A percentile compares a stretch with the other conserved stretches of the same genome.
phyloP scores from a whole-genome alignment of 64 coral and sea anemone species.

The Acropora tenuis region DNA sequence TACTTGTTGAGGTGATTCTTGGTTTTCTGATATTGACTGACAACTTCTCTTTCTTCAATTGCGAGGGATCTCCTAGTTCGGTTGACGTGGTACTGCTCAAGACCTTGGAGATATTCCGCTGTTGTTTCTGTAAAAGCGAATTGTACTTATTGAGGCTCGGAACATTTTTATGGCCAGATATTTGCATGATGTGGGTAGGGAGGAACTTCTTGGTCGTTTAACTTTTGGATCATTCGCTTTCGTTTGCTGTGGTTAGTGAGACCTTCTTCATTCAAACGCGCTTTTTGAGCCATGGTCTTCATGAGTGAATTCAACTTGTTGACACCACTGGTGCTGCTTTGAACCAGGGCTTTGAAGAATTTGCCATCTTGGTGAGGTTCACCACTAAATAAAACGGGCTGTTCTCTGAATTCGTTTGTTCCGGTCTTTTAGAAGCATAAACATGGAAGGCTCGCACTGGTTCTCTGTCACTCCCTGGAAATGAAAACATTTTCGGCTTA shows the following conservation, averaged over 20 bases:
- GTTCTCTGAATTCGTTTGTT: neutral
- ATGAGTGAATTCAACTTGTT: slow-evolving; percentile 43
- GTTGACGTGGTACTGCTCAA: neutral
- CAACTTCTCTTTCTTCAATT: too few relatives aligned
- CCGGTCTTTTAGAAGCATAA: slow-evolving; percentile 1
- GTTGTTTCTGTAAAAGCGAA: slow-evolving; percentile 5
- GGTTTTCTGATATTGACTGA: too few relatives aligned
- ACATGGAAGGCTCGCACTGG: neutral
- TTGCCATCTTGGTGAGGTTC: neutral
- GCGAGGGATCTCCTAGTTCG: too few relatives aligned
- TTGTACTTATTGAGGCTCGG: slow-evolving; percentile 56
- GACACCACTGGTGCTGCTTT: neutral
- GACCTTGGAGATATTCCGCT: neutral
- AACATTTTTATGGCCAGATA: slow-evolving; percentile 63
- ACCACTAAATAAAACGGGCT: too few relatives aligned
- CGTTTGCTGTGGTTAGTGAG: neutral
- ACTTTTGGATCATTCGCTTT: slow-evolving; percentile 8
- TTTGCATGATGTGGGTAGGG: slow-evolving; percentile 64
- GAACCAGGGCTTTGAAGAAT: slow-evolving; percentile 44
- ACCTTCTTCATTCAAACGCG: too few relatives aligned
- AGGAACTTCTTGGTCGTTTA: slow-evolving; percentile 55
- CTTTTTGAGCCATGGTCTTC: slow-evolving; percentile 53
- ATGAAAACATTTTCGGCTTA: slow-evolving; percentile 48
- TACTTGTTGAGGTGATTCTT: neutral
- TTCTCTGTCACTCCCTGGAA: slow-evolving; percentile 48